phyloP scores from a whole-genome alignment of 2,113 vertebrate genomes.

The Microcebus lehilahytsara region DNA sequence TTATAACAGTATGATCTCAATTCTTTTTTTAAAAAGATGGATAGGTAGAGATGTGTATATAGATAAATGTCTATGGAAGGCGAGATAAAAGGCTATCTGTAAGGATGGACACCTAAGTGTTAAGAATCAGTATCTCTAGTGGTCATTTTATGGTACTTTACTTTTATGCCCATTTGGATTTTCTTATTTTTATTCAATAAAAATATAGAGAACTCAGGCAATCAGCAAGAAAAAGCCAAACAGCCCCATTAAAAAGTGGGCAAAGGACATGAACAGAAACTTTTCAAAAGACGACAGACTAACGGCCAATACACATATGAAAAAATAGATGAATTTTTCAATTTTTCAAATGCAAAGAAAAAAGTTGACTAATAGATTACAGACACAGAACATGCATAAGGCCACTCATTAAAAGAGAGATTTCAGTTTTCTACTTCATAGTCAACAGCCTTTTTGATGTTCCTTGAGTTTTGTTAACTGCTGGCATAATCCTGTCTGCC shows the following conservation, averaged over 20 bases:
- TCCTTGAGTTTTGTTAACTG: conserved; percentile 92
- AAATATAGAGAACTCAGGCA: not conserved
- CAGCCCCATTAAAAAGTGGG: too few relatives aligned
- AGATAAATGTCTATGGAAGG: not conserved
- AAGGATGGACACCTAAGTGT: not conserved
- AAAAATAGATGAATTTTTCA: not conserved
- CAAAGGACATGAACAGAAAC: too few relatives aligned
- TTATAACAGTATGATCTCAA: not conserved
- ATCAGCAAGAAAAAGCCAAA: too few relatives aligned
- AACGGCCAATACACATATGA: too few relatives aligned
- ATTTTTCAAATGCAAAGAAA: not conserved
- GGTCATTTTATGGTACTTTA: not conserved
- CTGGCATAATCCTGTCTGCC: conserved; percentile 93
- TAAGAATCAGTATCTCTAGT: not conserved
- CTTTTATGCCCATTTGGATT: not conserved
- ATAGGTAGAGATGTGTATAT: not conserved
- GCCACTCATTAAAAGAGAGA: not conserved
- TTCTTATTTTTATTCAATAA: not conserved
- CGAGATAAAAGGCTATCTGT: not conserved
- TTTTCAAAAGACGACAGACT: too few relatives aligned
- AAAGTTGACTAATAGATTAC: not conserved
- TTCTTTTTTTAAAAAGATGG: not conserved
- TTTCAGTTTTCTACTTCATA: not conserved
- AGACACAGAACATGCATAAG: not conserved
- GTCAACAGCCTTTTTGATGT: conserved; percentile 52